These are phyloP conservation scores for Drosophila lacertosa DNA, from an alignment of 1,140 invertebrate genomes.

Conservation along the genomic window DNA sequence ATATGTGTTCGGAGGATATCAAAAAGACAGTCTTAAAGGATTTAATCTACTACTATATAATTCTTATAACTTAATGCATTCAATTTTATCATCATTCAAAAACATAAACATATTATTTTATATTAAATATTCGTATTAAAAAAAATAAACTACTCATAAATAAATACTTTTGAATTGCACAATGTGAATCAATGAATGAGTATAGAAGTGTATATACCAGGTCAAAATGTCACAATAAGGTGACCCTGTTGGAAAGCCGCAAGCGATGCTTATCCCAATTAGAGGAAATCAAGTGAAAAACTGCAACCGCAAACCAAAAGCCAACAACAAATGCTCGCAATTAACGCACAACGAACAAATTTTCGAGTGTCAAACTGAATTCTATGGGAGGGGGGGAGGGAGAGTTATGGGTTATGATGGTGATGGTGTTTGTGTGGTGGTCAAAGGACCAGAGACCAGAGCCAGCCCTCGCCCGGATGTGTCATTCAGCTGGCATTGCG, in stretches of 20 bases:
- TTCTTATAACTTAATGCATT: too few relatives aligned
- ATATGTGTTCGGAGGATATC: too few relatives aligned
- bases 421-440: background rate
- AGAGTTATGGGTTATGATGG: slow-evolving; percentile 6
- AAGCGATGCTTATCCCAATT: slow-evolving; percentile 46
- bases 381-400: slow-evolving; percentile 33
- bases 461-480: slow-evolving; percentile 21
- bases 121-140: too few relatives aligned
- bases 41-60: too few relatives aligned
- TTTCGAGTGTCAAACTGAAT: slow-evolving; percentile 58
- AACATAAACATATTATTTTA: too few relatives aligned
- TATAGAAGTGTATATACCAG: too few relatives aligned
- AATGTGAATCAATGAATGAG: too few relatives aligned
- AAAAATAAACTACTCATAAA: too few relatives aligned
- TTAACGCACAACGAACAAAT: slow-evolving; percentile 68
- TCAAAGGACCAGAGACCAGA: background rate
- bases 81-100: too few relatives aligned
- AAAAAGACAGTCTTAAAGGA: too few relatives aligned
- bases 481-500: slow-evolving; percentile 55
- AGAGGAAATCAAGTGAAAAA: slow-evolving; percentile 44
- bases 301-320: slow-evolving; percentile 48
- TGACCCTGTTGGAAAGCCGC: background rate
- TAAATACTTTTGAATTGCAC: too few relatives aligned
- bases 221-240: too few relatives aligned
- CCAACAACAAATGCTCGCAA: slow-evolving; percentile 77